Conservation (phyloP, 1,140 invertebrate genomes). For the Heliconius congener region DNA sequence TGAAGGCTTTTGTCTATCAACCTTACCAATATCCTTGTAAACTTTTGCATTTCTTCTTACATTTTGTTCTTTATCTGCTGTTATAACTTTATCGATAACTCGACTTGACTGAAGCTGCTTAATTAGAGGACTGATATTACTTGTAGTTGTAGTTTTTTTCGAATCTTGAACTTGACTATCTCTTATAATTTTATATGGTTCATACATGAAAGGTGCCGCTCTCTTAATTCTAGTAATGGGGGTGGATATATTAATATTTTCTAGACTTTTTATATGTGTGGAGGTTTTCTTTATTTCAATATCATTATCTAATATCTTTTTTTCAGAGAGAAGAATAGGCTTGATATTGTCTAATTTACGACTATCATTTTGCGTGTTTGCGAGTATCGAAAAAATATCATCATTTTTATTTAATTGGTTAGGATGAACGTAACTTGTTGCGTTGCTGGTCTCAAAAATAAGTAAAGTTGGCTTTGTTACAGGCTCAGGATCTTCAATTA, state of each 20-base stretch:
- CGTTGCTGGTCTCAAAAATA: conserved; percentile 22
- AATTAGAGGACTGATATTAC: conserved; percentile 74
- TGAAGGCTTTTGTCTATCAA: conserved; percentile 53
- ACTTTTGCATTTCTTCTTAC: conserved; percentile 54
- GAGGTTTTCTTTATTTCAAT: neutral
- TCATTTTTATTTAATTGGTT: conserved; percentile 12
- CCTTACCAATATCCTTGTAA: conserved; percentile 73
- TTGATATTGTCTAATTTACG: conserved; percentile 24
- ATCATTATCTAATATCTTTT: neutral
- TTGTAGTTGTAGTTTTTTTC: conserved; percentile 66
- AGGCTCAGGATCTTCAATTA: conserved; percentile 68
- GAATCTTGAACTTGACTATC: conserved; percentile 66
- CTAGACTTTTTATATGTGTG: conserved; percentile 46
- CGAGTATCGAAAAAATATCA: conserved; percentile 44
- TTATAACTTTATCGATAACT: conserved; percentile 62
- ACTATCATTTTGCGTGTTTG: conserved; percentile 41
- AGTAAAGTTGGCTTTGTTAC: conserved; percentile 45
- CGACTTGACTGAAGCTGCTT: conserved; percentile 70
- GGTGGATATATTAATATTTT: conserved; percentile 39
- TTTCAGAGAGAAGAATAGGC: neutral
- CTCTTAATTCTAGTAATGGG: conserved; percentile 55
- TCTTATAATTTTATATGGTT: conserved; percentile 77
- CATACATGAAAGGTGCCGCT: conserved; percentile 70
- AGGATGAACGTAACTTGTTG: neutral
- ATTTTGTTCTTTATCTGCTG: conserved; percentile 54